phyloP scores from a whole-genome alignment of 2,888 invertebrate genomes.

The Eupithecia vulgata region DNA sequence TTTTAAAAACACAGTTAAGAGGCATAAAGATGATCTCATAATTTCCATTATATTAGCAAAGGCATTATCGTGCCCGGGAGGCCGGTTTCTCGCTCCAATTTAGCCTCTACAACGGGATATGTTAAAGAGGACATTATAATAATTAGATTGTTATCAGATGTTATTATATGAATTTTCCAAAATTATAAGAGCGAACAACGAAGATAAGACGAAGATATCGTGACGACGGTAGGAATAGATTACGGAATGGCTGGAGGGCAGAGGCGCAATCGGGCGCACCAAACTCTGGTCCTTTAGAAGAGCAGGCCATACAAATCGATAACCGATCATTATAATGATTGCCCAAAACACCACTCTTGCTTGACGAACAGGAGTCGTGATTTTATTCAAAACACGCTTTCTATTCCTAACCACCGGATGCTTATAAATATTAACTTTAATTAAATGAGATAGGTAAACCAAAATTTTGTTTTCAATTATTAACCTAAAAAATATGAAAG shows the following conservation, averaged over 20 bases:
- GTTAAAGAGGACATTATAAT: constrained; percentile 83
- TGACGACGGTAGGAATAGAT: constrained; percentile 79
- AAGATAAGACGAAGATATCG: constrained; percentile 79
- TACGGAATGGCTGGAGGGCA: constrained; percentile 70
- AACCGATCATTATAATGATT: constrained; percentile 83
- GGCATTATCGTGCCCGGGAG: constrained; percentile 74
- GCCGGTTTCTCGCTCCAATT: constrained; percentile 72
- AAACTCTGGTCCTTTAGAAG: constrained; percentile 78
- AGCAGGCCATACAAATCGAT: constrained; percentile 81
- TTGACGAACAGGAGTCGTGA: constrained; percentile 78
- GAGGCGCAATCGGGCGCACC: constrained; percentile 73
- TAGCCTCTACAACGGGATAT: constrained; percentile 76
- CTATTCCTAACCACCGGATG: constrained; percentile 22
- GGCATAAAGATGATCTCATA: constrained; percentile 76
- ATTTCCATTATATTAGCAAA: constrained; percentile 77
- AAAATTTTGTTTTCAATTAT: background rate
- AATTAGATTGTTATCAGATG: constrained; percentile 83
- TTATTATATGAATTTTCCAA: constrained; percentile 82
- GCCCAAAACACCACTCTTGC: constrained; percentile 75
- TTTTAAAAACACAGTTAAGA: constrained; percentile 78
- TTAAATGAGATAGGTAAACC: background rate
- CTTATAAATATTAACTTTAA: background rate
- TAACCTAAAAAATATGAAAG: background rate
- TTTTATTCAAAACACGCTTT: constrained; percentile 55
- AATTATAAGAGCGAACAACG: constrained; percentile 78